Evolutionary conservation across 2,113 vertebrate genomes (phyloP).

Genomic region (Tylochromis polylepis): DNA sequence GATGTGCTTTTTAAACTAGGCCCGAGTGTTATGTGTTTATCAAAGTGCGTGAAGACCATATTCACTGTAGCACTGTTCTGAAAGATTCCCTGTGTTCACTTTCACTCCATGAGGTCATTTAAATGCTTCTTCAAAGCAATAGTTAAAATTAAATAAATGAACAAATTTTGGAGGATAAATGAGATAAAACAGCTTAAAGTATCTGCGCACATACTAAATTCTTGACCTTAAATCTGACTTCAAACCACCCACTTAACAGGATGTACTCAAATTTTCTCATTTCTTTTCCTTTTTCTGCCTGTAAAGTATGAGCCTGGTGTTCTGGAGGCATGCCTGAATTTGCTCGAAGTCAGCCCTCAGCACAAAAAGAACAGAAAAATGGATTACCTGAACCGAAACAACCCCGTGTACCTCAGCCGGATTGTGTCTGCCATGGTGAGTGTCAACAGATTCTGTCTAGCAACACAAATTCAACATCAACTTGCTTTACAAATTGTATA

Average conservation of each 20-base stretch:
- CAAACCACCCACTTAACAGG: neutral
- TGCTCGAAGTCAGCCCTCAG: constrained; percentile 71
- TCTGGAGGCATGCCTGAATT: constrained; percentile 67
- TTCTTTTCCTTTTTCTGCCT: neutral
- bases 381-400: constrained; percentile 54
- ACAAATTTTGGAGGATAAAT: neutral
- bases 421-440: constrained; percentile 77
- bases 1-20: neutral
- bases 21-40: neutral
- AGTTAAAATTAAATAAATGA: neutral
- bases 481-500: neutral
- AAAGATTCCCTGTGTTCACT: neutral
- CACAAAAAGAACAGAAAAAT: constrained; percentile 13
- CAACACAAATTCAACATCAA: neutral
- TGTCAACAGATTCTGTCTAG: neutral
- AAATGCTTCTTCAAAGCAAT: neutral
- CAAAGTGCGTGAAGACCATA: neutral
- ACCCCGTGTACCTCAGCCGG: constrained; percentile 70
- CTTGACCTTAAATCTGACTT: neutral
- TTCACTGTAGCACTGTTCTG: neutral
- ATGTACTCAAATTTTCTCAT: neutral
- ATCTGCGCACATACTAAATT: neutral
- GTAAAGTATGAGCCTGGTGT: constrained; percentile 67
- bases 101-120: neutral
- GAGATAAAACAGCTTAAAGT: neutral